Evolutionary conservation across 1,140 invertebrate species (phyloP), one percentile per base, ranked within the genome.

Genomic region (Zaprionus africanus): DNA sequence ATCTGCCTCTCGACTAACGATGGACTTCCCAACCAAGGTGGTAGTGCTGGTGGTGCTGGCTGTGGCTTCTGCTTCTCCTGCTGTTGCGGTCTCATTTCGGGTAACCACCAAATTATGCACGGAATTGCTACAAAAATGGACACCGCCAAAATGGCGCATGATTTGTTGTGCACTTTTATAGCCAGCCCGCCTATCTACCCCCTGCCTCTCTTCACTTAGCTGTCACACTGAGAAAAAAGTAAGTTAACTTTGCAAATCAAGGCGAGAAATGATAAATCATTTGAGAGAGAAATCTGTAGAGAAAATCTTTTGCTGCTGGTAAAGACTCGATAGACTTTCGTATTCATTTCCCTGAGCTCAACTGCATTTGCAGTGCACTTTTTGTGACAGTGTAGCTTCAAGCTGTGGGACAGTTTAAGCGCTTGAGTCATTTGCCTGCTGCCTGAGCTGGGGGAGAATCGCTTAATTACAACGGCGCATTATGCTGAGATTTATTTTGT

Each of bases 121-220:
- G 78, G 66, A 73, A 71, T 79, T 78, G 79, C 60, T 66, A 53
- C 69, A 67, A 74, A 73, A 78, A 74, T 76, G 74, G 70, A 73
- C 60, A 56, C 75, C 54, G 69, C 82, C 84, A 90, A 88, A 90
- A 85, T 82, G 86, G 85, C 82, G 76, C 58, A 85, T 90, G 85
- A 90, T 90, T 90, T 90, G 85, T 90, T 90, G 68, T 79, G 85
- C 49, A 68, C 73, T 88, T 90, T 90, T 90, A 80, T 85, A 82
- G 85, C 72, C 79, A 71, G 57, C 19, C 19, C 46, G 19, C 12
- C 11, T 4, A 7, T 7, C 46, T 51, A 12, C 11, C 11, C 12
- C 46, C 11, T 24, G 9, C 17, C 46, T 15, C 11, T 49, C 17
- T 41, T 7, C 4, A 11, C 7, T 46, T 13, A 51, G 11, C 46